Evolutionary conservation across 2,888 invertebrate genomes (phyloP).

Genomic region (Smittia aterrima): DNA sequence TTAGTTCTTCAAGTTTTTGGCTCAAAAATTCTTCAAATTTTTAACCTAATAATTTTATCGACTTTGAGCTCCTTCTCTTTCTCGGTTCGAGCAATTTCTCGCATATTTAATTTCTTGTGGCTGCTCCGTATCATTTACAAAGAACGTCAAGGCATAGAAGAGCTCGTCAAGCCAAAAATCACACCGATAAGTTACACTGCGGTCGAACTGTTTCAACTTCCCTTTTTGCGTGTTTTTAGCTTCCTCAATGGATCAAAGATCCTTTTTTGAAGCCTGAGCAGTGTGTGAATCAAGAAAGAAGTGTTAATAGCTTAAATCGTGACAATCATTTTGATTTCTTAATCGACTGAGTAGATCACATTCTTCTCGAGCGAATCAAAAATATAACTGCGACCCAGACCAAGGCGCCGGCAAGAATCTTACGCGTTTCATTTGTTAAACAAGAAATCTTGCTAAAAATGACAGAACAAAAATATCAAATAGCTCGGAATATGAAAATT

Average conservation of each 20-base stretch:
- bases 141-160: too few relatives aligned
- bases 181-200: conserved; percentile 10
- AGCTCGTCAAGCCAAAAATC: not conserved
- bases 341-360: not conserved
- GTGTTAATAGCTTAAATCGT: not conserved
- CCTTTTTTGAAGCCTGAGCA: not conserved
- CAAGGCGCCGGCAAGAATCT: not conserved
- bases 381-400: not conserved
- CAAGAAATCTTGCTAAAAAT: not conserved
- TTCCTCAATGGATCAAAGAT: not conserved
- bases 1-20: not conserved
- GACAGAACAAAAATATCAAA: conserved; percentile 7
- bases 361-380: not conserved
- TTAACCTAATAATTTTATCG: not conserved
- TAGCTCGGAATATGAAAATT: conserved; percentile 13
- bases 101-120: conserved; percentile 36
- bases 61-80: not conserved
- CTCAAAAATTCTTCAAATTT: not conserved
- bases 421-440: not conserved
- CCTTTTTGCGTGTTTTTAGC: not conserved
- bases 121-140: not conserved
- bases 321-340: too few relatives aligned
- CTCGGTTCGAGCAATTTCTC: conserved; percentile 14
- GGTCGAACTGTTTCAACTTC: conserved; percentile 8
- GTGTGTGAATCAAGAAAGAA: not conserved